phyloP scores from a whole-genome alignment of 2,888 invertebrate species.

The Xestia sexstrigata region DNA sequence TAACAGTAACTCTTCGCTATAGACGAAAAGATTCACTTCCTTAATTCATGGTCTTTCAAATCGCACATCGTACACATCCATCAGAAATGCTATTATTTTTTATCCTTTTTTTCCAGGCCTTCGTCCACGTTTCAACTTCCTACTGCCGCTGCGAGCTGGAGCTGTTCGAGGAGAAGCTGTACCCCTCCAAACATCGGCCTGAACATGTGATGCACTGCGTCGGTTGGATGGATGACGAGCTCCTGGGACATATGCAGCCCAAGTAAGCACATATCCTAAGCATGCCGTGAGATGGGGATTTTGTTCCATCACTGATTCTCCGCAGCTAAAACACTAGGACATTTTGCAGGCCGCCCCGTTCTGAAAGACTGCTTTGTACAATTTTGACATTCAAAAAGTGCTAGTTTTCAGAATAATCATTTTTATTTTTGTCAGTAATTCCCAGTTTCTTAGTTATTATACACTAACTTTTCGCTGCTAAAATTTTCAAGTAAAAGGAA shows the following conservation, averaged over 20 bases:
- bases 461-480: no score
- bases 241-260: constrained; percentile 92
- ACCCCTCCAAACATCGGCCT: constrained; percentile 92
- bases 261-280: constrained; percentile 83
- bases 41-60: background rate
- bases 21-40: no score
- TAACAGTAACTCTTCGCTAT: no score
- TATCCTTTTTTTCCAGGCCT: constrained; percentile 83
- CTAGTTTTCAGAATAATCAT: background rate
- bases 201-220: constrained; percentile 92
- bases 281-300: background rate
- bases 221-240: constrained; percentile 92
- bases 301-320: background rate
- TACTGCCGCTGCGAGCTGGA: constrained; percentile 97
- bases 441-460: background rate
- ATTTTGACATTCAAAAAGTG: background rate
- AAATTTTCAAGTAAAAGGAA: no score
- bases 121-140: constrained; percentile 97
- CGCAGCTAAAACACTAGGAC: background rate
- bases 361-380: background rate
- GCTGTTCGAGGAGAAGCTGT: constrained; percentile 95
- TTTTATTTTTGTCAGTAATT: background rate
- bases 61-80: background rate
- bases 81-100: background rate
- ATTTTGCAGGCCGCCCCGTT: background rate